Percentiles rank a stretch among this genome's conserved stretches.
These are phyloP conservation scores for Nothura maculosa DNA, from an alignment of 2,797 vertebrate species.

Conservation along the genomic window DNA sequence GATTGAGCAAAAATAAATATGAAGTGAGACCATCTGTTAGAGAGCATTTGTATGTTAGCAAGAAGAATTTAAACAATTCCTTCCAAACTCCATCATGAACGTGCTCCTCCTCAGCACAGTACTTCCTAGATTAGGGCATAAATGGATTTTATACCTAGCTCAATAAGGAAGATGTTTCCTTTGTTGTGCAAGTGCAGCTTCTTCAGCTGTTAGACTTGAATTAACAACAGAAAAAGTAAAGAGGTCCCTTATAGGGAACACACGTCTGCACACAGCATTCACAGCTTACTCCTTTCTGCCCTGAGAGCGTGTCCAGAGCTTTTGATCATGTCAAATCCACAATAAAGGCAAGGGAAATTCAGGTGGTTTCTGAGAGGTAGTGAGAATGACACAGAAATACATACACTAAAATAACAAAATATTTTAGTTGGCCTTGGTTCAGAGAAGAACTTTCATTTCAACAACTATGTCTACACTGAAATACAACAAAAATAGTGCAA, in stretches of 20 bases:
- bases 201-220: neutral
- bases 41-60: neutral
- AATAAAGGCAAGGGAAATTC: neutral
- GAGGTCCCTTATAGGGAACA: neutral
- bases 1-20: neutral
- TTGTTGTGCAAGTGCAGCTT: neutral
- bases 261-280: neutral
- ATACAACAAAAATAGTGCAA: neutral
- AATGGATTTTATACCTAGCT: neutral
- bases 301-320: rapidly evolving
- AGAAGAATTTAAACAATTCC: neutral
- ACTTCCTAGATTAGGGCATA: neutral
- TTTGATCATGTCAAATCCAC: neutral
- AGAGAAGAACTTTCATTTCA: neutral
- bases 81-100: neutral
- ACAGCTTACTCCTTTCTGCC: neutral
- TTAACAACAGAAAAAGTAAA: neutral
- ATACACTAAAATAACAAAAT: neutral
- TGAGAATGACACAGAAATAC: neutral
- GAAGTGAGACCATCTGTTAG: neutral
- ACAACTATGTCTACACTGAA: neutral
- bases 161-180: neutral
- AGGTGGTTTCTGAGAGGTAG: neutral
- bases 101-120: neutral
- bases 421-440: neutral